phyloP scores from a whole-genome alignment of 35 echinoderm and acorn worm genomes.

The Apostichopus californicus region DNA sequence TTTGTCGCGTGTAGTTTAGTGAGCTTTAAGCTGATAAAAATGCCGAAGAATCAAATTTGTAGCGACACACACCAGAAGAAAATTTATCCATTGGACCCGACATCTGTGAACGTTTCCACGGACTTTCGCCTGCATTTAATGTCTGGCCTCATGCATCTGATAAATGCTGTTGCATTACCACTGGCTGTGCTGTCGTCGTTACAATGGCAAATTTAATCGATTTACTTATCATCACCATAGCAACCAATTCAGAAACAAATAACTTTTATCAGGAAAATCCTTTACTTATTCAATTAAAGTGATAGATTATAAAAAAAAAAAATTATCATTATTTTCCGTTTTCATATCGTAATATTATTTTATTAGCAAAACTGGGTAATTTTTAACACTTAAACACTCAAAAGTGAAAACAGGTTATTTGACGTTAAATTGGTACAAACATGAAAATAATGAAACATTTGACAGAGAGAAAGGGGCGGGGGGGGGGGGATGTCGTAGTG shows the following conservation, averaged over 20 bases:
- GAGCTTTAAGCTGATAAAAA: conserved; percentile 18
- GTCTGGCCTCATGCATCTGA: background rate
- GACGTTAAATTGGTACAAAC: no score
- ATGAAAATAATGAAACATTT: no score
- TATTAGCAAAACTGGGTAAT: no score
- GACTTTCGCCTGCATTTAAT: conserved; percentile 21
- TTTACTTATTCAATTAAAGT: conserved; percentile 26
- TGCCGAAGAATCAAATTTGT: background rate
- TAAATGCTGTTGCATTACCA: conserved; percentile 22
- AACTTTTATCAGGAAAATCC: conserved; percentile 4
- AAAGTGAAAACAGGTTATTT: no score
- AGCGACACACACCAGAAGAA: background rate
- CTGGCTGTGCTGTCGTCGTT: background rate
- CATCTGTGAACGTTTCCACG: conserved; percentile 42
- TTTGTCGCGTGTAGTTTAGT: conserved; percentile 27
- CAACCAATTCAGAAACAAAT: conserved; percentile 19
- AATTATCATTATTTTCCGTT: no score
- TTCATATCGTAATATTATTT: no score
- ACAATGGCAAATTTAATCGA: background rate
- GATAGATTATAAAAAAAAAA: background rate
- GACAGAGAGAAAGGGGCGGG: no score
- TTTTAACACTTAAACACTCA: no score
- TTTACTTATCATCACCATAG: conserved; percentile 22
- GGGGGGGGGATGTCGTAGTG: no score
- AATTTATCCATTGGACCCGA: background rate